Percentiles rank a stretch among this genome's conserved stretches.
Conservation (phyloP, 2,113 vertebrate genomes). For the human (Homo sapiens) region DNA sequence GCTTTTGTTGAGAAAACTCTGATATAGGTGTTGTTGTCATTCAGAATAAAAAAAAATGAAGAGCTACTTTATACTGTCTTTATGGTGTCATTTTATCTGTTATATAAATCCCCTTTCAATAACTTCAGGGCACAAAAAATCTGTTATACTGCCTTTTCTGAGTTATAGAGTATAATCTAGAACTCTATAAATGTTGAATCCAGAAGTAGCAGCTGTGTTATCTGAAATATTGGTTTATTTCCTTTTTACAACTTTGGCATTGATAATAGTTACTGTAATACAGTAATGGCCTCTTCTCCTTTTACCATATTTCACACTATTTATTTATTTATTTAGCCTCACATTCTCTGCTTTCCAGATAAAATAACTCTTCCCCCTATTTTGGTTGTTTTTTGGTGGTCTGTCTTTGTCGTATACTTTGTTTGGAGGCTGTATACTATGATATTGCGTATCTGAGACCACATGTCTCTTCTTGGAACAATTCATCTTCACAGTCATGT, state of each 20-base stretch:
- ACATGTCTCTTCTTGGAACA: not conserved
- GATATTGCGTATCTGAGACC: not conserved
- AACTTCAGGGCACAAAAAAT: not conserved
- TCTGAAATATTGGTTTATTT: not conserved
- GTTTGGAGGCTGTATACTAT: not conserved
- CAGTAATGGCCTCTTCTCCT: not conserved
- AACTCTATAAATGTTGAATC: not conserved
- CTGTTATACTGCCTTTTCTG: not conserved
- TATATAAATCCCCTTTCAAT: not conserved
- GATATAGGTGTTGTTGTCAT: not conserved
- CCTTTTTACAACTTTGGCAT: not conserved
- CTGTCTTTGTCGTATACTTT: not conserved
- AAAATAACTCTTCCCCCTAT: accelerated
- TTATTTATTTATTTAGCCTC: not conserved
- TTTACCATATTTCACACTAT: not conserved
- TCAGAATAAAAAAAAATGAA: not conserved
- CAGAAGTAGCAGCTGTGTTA: not conserved
- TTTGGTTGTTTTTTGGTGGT: not conserved
- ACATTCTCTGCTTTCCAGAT: not conserved
- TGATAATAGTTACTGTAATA: not conserved
- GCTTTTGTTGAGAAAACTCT: not conserved
- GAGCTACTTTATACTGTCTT: not conserved
- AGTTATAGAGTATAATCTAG: not conserved
- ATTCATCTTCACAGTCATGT: constrained; percentile 38
- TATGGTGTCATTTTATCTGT: not conserved